Conservation (phyloP, 2,113 vertebrate genomes). For the Malurus alboscapulatus region DNA sequence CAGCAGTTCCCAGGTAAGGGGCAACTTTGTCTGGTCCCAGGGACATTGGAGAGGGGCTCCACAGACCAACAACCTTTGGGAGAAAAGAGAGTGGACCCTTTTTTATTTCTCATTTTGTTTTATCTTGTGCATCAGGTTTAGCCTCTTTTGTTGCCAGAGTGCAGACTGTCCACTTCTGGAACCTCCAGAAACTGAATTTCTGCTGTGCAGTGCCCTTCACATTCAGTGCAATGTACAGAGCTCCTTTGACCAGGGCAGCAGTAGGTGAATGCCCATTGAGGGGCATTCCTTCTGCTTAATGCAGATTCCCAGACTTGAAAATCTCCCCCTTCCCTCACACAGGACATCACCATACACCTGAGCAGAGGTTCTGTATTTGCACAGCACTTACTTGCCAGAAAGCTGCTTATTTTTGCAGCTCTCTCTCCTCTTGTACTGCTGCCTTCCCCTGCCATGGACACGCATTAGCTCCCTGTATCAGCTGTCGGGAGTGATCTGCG, state of each 20-base stretch:
- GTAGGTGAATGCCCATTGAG: background rate
- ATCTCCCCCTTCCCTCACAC: background rate
- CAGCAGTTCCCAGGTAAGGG: background rate
- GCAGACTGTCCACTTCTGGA: background rate
- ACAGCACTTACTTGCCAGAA: background rate
- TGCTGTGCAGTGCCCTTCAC: background rate
- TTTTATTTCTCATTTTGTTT: background rate
- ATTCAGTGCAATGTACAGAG: background rate
- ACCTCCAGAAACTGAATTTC: background rate
- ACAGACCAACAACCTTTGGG: background rate
- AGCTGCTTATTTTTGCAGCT: background rate
- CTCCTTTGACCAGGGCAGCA: background rate
- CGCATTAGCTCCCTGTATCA: background rate
- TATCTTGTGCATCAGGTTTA: background rate
- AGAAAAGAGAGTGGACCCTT: background rate
- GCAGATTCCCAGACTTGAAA: background rate
- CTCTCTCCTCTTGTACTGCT: background rate
- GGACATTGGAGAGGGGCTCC: background rate
- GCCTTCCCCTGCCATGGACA: background rate
- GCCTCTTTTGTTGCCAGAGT: background rate
- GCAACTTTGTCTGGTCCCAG: fast-evolving
- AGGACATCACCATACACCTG: background rate
- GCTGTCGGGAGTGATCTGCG: constrained; percentile 20
- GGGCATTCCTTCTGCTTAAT: background rate
- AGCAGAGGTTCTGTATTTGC: background rate